Percentiles rank a stretch among this genome's conserved stretches.
phyloP scores from a whole-genome alignment of 2,888 invertebrate species.

The Aproaerema taeniolella region DNA sequence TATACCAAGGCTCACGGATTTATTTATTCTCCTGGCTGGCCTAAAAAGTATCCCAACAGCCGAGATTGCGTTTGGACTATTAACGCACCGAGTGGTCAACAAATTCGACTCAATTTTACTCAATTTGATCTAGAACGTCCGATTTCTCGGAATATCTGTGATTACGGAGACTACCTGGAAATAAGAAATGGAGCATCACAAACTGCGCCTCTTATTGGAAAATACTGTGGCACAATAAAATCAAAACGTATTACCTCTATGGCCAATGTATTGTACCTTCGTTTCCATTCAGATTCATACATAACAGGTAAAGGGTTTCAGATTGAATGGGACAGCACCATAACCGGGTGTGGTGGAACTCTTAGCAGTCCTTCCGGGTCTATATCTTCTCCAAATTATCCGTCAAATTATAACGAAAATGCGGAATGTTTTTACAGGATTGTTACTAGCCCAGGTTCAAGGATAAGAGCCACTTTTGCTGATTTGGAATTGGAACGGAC shows the following conservation, averaged over 20 bases:
- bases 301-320: slow-evolving; percentile 81
- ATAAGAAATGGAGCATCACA: slow-evolving; percentile 86
- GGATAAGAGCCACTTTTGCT: slow-evolving; percentile 80
- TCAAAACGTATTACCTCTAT: slow-evolving; percentile 84
- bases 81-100: slow-evolving; percentile 81
- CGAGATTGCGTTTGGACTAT: slow-evolving; percentile 91
- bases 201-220: slow-evolving; percentile 86
- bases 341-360: slow-evolving; percentile 88
- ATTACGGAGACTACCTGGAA: slow-evolving; percentile 56
- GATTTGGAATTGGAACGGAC: slow-evolving; percentile 84
- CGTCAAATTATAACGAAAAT: slow-evolving; percentile 82
- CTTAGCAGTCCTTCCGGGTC: slow-evolving; percentile 82
- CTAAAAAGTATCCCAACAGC: slow-evolving; percentile 81
- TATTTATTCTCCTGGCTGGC: slow-evolving; percentile 88
- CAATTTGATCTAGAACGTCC: slow-evolving; percentile 78
- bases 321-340: slow-evolving; percentile 61
- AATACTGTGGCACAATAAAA: slow-evolving; percentile 84
- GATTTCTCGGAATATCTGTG: slow-evolving; percentile 43
- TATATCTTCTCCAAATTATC: slow-evolving; percentile 92
- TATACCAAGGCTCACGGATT: slow-evolving; percentile 81
- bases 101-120: slow-evolving; percentile 81
- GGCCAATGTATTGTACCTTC: slow-evolving; percentile 84
- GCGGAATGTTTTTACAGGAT: slow-evolving; percentile 90
- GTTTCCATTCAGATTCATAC: slow-evolving; percentile 86
- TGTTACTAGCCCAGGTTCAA: slow-evolving; percentile 82